Percentiles rank a stretch among this genome's conserved stretches.
phyloP scores from a whole-genome alignment of 2,797 vertebrate genomes.

The Babyrousa celebensis region DNA sequence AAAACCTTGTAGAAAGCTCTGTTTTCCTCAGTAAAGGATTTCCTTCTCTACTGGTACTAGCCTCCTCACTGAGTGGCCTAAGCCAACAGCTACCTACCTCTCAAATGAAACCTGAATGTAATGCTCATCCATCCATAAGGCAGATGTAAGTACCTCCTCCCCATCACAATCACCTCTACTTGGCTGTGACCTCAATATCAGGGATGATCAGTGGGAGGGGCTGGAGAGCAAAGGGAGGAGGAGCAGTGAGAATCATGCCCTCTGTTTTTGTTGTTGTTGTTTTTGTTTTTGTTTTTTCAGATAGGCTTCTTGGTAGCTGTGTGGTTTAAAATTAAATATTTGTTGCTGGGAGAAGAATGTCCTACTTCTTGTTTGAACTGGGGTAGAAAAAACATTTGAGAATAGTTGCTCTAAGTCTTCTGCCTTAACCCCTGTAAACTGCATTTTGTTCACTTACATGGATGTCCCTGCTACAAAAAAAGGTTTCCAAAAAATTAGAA shows the following conservation, averaged over 20 bases:
- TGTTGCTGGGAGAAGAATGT: background rate
- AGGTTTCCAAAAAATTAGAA: background rate
- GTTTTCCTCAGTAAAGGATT: background rate
- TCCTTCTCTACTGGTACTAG: background rate
- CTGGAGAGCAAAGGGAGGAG: background rate
- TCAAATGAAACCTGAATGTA: background rate
- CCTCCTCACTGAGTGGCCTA: background rate
- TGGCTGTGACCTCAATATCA: background rate
- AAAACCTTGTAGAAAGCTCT: too few relatives aligned
- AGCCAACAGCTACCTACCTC: background rate
- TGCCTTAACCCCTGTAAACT: background rate
- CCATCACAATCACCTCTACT: background rate
- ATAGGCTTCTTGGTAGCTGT: background rate
- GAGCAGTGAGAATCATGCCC: too few relatives aligned
- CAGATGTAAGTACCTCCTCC: background rate
- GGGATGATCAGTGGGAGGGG: background rate
- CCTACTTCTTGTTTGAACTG: background rate
- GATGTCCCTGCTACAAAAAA: background rate
- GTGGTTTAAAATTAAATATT: background rate
- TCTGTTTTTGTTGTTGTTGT: too few relatives aligned
- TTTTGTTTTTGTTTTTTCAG: too few relatives aligned
- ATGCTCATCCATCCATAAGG: background rate
- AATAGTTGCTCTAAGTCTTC: constrained; percentile 2
- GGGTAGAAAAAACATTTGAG: background rate
- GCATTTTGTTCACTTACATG: background rate